Percentiles rank a stretch among this genome's conserved stretches.
These are phyloP conservation scores for Heliconius erato DNA, from an alignment of 2,888 invertebrate genomes.

Conservation along the genomic window DNA sequence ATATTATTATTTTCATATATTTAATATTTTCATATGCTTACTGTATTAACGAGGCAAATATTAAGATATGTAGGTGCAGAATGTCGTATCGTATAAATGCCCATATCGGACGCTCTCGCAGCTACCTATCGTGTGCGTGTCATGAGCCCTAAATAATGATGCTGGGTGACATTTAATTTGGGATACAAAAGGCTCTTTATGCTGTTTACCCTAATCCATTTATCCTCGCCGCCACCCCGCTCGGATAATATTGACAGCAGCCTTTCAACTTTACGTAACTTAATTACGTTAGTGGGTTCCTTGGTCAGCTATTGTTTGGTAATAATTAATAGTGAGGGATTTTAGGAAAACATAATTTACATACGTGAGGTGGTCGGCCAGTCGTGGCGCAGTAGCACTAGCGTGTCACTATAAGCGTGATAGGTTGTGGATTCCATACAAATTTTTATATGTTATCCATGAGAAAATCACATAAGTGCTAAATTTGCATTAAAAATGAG, in stretches of 20 bases:
- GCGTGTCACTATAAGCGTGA: too few relatives aligned
- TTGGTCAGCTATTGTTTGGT: conserved; percentile 41
- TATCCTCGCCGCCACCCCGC: conserved; percentile 52
- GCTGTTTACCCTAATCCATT: conserved; percentile 83
- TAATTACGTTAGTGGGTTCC: conserved; percentile 48
- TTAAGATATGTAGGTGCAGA: background rate
- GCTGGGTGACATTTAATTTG: conserved; percentile 83
- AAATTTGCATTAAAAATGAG: too few relatives aligned
- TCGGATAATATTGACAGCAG: conserved; percentile 47
- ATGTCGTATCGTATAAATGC: conserved; percentile 53
- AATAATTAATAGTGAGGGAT: conserved; percentile 26
- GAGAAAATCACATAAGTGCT: too few relatives aligned
- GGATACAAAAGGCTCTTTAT: conserved; percentile 84
- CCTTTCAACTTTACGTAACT: conserved; percentile 48
- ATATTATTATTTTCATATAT: too few relatives aligned
- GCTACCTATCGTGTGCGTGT: conserved; percentile 75
- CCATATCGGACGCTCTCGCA: conserved; percentile 57
- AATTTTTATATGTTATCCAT: too few relatives aligned
- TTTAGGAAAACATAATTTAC: background rate
- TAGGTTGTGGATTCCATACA: too few relatives aligned
- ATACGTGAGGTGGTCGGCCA: too few relatives aligned
- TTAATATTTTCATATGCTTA: too few relatives aligned
- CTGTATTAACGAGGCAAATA: too few relatives aligned
- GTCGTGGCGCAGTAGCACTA: too few relatives aligned
- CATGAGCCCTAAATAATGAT: conserved; percentile 82